Conservation (phyloP, 2,797 vertebrate genomes). For the Lepilemur ruficaudatus region DNA sequence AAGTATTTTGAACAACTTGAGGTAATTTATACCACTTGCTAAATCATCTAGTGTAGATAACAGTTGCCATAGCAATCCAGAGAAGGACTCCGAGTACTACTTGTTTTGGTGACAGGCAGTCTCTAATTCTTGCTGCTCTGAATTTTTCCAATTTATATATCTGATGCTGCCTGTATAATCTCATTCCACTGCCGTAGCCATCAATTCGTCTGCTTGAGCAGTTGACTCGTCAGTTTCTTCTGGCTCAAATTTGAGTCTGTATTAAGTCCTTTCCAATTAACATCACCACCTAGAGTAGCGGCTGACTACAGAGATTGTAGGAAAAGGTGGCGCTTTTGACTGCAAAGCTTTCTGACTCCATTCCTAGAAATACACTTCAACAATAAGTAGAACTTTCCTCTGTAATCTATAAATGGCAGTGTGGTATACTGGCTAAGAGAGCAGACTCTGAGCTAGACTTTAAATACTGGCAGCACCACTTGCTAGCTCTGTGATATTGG, state of each 20-base stretch:
- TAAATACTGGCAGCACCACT: background rate
- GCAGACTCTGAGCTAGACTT: background rate
- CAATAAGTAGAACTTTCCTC: background rate
- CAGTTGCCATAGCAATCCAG: constrained; percentile 29
- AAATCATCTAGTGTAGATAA: background rate
- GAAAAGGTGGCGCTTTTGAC: background rate
- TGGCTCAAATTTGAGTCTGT: background rate
- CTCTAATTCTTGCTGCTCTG: background rate
- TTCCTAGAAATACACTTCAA: constrained; percentile 13
- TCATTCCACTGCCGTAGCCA: background rate
- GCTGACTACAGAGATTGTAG: background rate
- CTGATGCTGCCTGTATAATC: background rate
- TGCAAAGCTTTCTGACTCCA: background rate
- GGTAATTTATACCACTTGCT: background rate
- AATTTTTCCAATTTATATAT: background rate
- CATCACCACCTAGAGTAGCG: background rate
- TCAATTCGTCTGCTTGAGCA: background rate
- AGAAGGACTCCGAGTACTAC: background rate
- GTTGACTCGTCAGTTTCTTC: background rate
- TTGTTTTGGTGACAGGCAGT: background rate
- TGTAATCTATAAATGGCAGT: background rate
- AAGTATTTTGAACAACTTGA: background rate
- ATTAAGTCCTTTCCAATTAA: background rate
- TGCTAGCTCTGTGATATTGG: background rate
- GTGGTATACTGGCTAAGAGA: background rate